These are phyloP conservation scores for Drosophila auraria DNA, from an alignment of 1,140 invertebrate species.

Conservation along the genomic window DNA sequence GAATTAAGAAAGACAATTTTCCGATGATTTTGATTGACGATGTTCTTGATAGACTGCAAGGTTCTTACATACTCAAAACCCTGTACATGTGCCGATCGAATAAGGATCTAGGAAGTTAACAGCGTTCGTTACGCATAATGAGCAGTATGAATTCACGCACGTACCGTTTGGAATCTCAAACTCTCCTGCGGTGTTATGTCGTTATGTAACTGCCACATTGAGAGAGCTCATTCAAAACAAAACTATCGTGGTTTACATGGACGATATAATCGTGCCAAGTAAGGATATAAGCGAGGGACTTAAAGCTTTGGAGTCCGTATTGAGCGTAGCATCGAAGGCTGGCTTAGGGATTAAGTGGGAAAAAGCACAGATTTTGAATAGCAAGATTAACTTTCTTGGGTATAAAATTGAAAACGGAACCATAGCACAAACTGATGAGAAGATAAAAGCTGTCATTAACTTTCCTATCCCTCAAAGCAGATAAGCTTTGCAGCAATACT, in stretches of 20 bases:
- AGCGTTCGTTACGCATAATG: slow-evolving; percentile 11
- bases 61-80: not conserved
- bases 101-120: slow-evolving; percentile 2
- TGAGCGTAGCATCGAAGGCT: too few relatives aligned
- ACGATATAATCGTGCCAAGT: slow-evolving; percentile 2
- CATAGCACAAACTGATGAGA: slow-evolving; percentile 6
- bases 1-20: not conserved
- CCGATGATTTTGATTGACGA: not conserved
- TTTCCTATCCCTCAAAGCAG: not conserved
- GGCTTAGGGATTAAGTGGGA: too few relatives aligned
- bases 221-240: not conserved
- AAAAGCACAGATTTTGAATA: not conserved
- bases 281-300: too few relatives aligned
- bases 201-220: not conserved
- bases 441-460: slow-evolving; percentile 4
- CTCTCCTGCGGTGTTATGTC: slow-evolving; percentile 5
- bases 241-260: slow-evolving; percentile 6
- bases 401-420: slow-evolving; percentile 8
- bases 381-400: not conserved
- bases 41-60: not conserved
- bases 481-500: not conserved
- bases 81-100: not conserved
- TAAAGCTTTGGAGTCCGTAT: too few relatives aligned
- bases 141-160: too few relatives aligned
- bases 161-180: slow-evolving; percentile 7